Percentiles rank a stretch among this genome's conserved stretches.
Evolutionary conservation across 2,113 vertebrate species (phyloP).

Genomic region (Megaceryle maxima): DNA sequence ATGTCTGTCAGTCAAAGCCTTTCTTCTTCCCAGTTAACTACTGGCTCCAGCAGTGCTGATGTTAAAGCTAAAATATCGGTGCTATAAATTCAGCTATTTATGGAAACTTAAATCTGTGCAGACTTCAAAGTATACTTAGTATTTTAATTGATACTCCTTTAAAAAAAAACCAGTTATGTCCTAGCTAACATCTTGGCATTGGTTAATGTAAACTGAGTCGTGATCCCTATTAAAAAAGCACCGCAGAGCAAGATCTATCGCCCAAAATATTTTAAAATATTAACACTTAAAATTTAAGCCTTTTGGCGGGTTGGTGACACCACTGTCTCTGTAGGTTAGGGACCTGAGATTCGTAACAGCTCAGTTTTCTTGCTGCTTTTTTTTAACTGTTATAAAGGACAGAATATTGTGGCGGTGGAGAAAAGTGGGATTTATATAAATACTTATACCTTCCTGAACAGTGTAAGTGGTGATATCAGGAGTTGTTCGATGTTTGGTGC

Average conservation of each 20-base stretch:
- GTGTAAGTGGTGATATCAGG: not conserved
- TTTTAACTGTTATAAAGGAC: not conserved
- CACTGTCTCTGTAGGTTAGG: slow-evolving; percentile 12
- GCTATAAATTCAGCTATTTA: slow-evolving; percentile 66
- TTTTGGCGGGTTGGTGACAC: slow-evolving; percentile 33
- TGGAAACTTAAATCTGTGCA: slow-evolving; percentile 37
- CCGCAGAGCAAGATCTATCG: slow-evolving; percentile 30
- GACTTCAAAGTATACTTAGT: slow-evolving; percentile 52
- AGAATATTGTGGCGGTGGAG: not conserved
- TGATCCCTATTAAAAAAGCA: slow-evolving; percentile 16
- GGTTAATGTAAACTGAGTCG: slow-evolving; percentile 36
- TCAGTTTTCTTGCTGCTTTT: not conserved
- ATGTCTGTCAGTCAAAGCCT: not conserved
- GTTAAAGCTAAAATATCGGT: slow-evolving; percentile 63
- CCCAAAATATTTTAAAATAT: slow-evolving; percentile 12
- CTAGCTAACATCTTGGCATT: slow-evolving; percentile 48
- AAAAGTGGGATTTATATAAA: not conserved
- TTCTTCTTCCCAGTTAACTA: slow-evolving; percentile 5
- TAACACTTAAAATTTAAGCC: not conserved
- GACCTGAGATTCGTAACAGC: not conserved
- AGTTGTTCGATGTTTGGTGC: slow-evolving; percentile 52
- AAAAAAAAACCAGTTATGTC: not conserved
- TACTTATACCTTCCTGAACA: not conserved
- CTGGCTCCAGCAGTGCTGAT: slow-evolving; percentile 30
- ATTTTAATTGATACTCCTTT: slow-evolving; percentile 45